A percentile compares a stretch with the other conserved stretches of the same genome.
Conservation (phyloP, 2,888 invertebrate genomes). For the Trisateles emortualis region DNA sequence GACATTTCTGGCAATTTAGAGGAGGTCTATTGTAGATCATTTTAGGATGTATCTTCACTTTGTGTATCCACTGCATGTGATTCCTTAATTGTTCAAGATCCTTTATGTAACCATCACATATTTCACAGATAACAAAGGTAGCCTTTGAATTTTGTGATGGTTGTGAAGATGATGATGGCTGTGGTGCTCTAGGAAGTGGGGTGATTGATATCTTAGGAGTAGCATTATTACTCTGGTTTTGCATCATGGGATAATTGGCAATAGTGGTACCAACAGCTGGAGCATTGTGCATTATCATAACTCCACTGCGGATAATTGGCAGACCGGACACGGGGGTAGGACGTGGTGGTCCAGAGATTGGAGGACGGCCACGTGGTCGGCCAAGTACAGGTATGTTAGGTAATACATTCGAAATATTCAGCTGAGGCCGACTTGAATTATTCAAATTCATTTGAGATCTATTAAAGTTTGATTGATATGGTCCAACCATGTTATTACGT, state of each 20-base stretch:
- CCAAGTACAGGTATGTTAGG: conserved; percentile 70
- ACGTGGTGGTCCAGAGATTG: conserved; percentile 66
- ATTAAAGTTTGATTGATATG: conserved; percentile 80
- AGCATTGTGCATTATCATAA: conserved; percentile 90
- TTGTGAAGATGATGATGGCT: conserved; percentile 78
- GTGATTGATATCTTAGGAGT: conserved; percentile 98
- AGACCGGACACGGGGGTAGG: conserved; percentile 76
- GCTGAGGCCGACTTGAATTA: conserved; percentile 72
- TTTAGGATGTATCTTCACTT: conserved; percentile 98
- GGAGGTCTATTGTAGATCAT: conserved; percentile 98
- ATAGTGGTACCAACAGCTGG: conserved; percentile 73
- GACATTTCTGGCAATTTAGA: conserved; percentile 98
- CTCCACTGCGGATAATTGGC: conserved; percentile 84
- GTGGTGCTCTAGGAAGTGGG: conserved; percentile 91
- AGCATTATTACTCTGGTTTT: conserved; percentile 79
- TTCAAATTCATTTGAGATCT: conserved; percentile 82
- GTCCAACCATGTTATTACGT: conserved; percentile 74
- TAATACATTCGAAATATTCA: conserved; percentile 65
- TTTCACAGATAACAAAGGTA: conserved; percentile 98
- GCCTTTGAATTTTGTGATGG: conserved; percentile 88
- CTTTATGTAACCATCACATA: conserved; percentile 98
- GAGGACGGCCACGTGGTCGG: conserved; percentile 82
- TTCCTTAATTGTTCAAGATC: conserved; percentile 97
- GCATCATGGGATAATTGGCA: conserved; percentile 77
- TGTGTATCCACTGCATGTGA: conserved; percentile 99